These are phyloP conservation scores for Spongia lamella DNA, from an alignment of 37 sponge, comb jelly and placozoan species.

Conservation along the genomic window DNA sequence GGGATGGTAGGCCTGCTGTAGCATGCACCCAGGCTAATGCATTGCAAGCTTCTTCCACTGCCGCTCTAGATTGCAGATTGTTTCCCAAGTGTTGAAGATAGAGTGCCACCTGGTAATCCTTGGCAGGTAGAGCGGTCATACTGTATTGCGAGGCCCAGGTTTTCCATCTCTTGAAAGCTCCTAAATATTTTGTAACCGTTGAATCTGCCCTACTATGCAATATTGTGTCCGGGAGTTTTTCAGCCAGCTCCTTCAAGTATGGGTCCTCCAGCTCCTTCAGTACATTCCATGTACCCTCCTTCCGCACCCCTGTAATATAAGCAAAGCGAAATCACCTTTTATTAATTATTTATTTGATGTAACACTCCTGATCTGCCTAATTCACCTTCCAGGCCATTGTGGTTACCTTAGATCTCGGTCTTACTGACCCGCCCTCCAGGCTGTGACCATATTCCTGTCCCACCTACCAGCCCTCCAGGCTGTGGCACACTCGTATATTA, in stretches of 20 bases:
- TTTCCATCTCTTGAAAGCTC: constrained; percentile 37
- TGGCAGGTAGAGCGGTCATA: constrained; percentile 1
- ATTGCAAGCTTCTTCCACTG: no score
- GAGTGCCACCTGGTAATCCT: constrained; percentile 14
- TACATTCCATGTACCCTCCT: constrained; percentile 3
- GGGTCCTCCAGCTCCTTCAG: constrained; percentile 23
- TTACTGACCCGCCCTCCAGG: no score
- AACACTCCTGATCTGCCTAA: no score
- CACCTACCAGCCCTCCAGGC: no score
- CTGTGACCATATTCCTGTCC: no score
- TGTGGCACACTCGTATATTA: no score
- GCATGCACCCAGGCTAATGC: constrained; percentile 18
- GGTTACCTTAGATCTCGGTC: no score
- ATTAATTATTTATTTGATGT: no score
- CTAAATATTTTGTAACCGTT: constrained; percentile 37
- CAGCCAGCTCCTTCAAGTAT: constrained; percentile 29
- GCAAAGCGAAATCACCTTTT: no score
- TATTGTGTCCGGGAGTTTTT: constrained; percentile 13
- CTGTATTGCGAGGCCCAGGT: constrained; percentile 17
- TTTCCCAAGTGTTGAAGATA: constrained; percentile 21
- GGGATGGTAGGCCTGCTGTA: constrained; percentile 1
- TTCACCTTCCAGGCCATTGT: no score
- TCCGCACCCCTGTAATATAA: no score
- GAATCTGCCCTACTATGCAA: constrained; percentile 21
- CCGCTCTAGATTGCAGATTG: constrained; percentile 5